Evolutionary conservation across 2,888 invertebrate genomes (phyloP), one percentile per base, ranked within the genome.

Genomic region (Diloba caeruleocephala): DNA sequence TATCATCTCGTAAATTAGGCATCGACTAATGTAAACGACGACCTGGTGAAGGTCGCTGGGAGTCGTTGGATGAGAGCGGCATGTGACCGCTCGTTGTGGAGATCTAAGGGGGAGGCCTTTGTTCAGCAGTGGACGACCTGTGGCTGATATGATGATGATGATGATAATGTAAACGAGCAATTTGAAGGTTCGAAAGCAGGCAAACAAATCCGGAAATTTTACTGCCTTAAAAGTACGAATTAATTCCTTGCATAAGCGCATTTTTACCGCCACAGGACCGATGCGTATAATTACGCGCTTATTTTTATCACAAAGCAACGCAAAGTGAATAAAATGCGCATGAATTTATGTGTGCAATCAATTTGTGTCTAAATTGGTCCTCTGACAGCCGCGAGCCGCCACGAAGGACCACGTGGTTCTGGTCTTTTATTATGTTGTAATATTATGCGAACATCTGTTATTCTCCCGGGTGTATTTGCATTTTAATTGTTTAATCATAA

Each of bases 341-440:
- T 51, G 45, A 72, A 81, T 82, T 79, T 76, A 82, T 79, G 74
- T 54, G 44, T 42, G 79, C 73, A 66, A 81, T 81, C 78, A 76
- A 79, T 84, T 81, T 52, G 48, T 36, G 32, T 74, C 76, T 80
- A 81, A 82, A 79, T 84, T 81, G 74, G 76, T 77, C 74, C 67
- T n/a, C n/a, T 74, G 79, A 79, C 77, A 68, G 67, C 44, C 34
- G 25, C 39, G 32, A 23, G 13, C 53, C 42, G 71, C 59, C 66
- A 46, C 50, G 29, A 26, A 51, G 6, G 14, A 34, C 26, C 63
- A 45, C 38, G 51, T 59, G 54, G 15, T 13, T 9, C 3, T 0
- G 8, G n/a, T 31, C 17, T 34, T 53, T 49, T 31, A 61, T 49
- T 50, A 44, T 52, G 28, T 33, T 52, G 25, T 52, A 46, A 38